Base-by-base conservation (phyloP, 2,113 vertebrate genomes). In the Isichthys henryi region DNA sequence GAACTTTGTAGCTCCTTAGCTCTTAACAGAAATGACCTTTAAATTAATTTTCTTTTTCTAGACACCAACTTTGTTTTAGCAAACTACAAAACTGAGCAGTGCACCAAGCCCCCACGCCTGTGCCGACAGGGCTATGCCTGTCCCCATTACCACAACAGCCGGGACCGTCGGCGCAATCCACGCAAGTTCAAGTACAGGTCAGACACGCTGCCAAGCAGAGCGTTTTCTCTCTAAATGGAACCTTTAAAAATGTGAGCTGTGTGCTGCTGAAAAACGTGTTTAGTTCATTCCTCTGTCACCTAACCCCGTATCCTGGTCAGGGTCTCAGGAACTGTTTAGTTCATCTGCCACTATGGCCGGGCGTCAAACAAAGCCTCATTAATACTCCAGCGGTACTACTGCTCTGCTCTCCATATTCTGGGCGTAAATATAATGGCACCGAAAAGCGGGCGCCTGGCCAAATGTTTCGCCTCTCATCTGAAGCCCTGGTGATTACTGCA, bases 71-170 rank as follows among this genome's bases (percentile, higher is more conserved):
- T 98, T 92, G 97, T 98, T 92, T 94, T 98, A 93, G 97, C 96
- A 90, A 97, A 97, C 95, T 98, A 98, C 92, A 98, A 98, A 96
- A 98, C 97, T 0, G 97, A 98, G 89, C 97, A 97, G 91, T 98
- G 97, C 92, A 97, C 96, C 66, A 98, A 97, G 93, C 97, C 97
- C 1, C 97, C 97, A 0, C 96, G 97, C 92, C 96, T 98, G 90
- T 98, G 97, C 94, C 97, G 97, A 93, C 97, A 98, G 93, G 97
- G 97, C 88, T 98, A 98, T 0, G 97, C 97, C 0, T 98, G 97
- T 91, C 97, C 97, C 0, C 97, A 98, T 92, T 98, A 97, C 93
- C 97, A 98, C 93, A 98, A 96, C 91, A 97, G 97, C 93, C 94
- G 97, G 93, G 97, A 98, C 93, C 94, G 97, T 88, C 96, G 97